These are phyloP conservation scores for Drosophila equinoxialis DNA, from an alignment of 1,140 invertebrate genomes.

Conservation along the genomic window DNA sequence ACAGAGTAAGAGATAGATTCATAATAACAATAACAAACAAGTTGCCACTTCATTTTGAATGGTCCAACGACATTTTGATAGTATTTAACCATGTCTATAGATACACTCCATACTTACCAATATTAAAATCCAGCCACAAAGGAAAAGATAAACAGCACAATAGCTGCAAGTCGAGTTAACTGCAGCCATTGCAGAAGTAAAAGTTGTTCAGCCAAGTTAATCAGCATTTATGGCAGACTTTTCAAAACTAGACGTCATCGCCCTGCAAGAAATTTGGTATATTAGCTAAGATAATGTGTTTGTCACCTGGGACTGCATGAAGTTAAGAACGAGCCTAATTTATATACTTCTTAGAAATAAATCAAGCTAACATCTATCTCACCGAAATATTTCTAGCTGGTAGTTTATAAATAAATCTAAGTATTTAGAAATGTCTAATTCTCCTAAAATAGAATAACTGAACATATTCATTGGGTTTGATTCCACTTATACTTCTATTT, in stretches of 20 bases:
- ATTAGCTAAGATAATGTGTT: neutral
- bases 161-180: slow-evolving; percentile 27
- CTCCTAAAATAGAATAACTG: no score
- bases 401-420: no score
- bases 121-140: slow-evolving; percentile 75
- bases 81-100: slow-evolving; percentile 17
- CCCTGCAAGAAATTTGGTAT: neutral
- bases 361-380: no score
- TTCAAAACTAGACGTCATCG: slow-evolving; percentile 18
- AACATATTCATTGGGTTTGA: no score
- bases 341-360: no score
- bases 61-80: slow-evolving; percentile 64
- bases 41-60: slow-evolving; percentile 78
- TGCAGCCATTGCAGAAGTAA: slow-evolving; percentile 11
- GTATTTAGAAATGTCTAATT: no score
- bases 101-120: slow-evolving; percentile 58
- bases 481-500: no score
- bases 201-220: slow-evolving; percentile 50
- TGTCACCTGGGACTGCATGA: neutral
- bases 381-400: no score
- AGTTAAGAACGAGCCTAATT: no score
- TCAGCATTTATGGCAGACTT: slow-evolving; percentile 69
- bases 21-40: slow-evolving; percentile 81
- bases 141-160: slow-evolving; percentile 67
- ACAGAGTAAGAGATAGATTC: slow-evolving; percentile 33